A percentile compares a stretch with the other conserved stretches of the same genome.
Evolutionary conservation across 2,888 invertebrate species (phyloP).

Genomic region (Matsumyia berberina): DNA sequence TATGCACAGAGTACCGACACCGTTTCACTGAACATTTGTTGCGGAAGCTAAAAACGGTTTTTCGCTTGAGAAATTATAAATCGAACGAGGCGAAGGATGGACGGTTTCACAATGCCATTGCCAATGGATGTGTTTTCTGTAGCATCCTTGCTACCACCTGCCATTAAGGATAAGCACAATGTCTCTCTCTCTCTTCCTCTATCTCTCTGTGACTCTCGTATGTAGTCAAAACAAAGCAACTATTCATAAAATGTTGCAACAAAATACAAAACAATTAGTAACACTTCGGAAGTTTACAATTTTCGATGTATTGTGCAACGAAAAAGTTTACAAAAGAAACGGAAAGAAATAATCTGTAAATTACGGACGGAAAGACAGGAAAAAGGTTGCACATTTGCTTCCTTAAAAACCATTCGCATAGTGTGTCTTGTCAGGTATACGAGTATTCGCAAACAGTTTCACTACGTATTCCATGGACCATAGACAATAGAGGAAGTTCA

Average conservation of each 20-base stretch:
- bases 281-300: conserved; percentile 19
- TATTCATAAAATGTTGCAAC: conserved; percentile 11
- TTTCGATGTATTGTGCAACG: background rate
- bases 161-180: too few relatives aligned
- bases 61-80: conserved; percentile 55
- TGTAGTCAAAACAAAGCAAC: conserved; percentile 15
- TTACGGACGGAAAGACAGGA: conserved; percentile 30
- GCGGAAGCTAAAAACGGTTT: conserved; percentile 42
- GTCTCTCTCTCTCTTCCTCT: too few relatives aligned
- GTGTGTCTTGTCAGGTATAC: conserved; percentile 16
- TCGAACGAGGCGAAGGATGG: conserved; percentile 24
- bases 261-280: conserved; percentile 34
- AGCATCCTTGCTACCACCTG: background rate
- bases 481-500: conserved; percentile 23
- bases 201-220: too few relatives aligned
- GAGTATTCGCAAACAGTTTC: background rate
- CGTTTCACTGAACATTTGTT: conserved; percentile 34
- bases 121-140: background rate
- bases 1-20: background rate
- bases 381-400: conserved; percentile 43
- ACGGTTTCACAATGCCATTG: conserved; percentile 24
- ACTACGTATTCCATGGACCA: conserved; percentile 2
- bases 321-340: background rate
- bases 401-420: background rate
- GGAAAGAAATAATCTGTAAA: conserved; percentile 34